A percentile compares a stretch with the other conserved stretches of the same genome.
Conservation (phyloP, 2,888 invertebrate species). For the Chymomyza fuscimana region DNA sequence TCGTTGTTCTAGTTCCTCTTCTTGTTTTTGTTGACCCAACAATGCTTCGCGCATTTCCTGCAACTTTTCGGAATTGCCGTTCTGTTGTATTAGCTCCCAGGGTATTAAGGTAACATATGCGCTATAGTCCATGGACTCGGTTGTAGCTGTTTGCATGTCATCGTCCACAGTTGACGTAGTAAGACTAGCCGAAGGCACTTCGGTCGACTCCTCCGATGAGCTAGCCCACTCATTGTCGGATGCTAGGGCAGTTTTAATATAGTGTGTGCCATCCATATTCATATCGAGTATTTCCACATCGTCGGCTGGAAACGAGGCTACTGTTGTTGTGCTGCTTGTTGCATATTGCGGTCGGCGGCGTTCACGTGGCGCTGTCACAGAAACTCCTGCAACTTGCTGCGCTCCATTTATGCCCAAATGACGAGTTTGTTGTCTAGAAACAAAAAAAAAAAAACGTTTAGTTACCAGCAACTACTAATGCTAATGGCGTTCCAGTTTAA, state of each 20-base stretch:
- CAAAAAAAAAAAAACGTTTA: slow-evolving; percentile 7
- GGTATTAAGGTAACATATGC: slow-evolving; percentile 66
- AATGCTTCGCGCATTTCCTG: slow-evolving; percentile 51
- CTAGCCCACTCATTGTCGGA: slow-evolving; percentile 53
- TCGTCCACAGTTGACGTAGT: not conserved
- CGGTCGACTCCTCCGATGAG: slow-evolving; percentile 60
- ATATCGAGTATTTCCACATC: slow-evolving; percentile 67
- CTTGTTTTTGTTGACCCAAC: slow-evolving; percentile 44
- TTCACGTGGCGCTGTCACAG: slow-evolving; percentile 56
- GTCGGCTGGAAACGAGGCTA: slow-evolving; percentile 46
- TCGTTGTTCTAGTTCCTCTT: slow-evolving; percentile 2
- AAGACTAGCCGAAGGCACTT: slow-evolving; percentile 13
- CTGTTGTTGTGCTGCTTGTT: slow-evolving; percentile 8
- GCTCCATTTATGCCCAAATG: slow-evolving; percentile 85
- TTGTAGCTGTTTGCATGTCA: slow-evolving; percentile 23
- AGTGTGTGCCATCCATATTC: slow-evolving; percentile 45
- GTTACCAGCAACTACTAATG: not conserved
- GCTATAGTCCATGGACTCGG: slow-evolving; percentile 55
- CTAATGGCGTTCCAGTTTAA: not conserved
- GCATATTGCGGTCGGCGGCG: slow-evolving; percentile 48
- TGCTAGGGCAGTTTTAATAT: slow-evolving; percentile 48
- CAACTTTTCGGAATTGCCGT: slow-evolving; percentile 70
- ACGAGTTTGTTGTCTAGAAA: slow-evolving; percentile 87
- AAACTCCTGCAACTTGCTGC: slow-evolving; percentile 67
- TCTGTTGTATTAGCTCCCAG: slow-evolving; percentile 75